A percentile compares a stretch with the other conserved stretches of the same genome.
These are phyloP conservation scores for Cololabis saira DNA, from an alignment of 2,113 vertebrate species.

Conservation along the genomic window DNA sequence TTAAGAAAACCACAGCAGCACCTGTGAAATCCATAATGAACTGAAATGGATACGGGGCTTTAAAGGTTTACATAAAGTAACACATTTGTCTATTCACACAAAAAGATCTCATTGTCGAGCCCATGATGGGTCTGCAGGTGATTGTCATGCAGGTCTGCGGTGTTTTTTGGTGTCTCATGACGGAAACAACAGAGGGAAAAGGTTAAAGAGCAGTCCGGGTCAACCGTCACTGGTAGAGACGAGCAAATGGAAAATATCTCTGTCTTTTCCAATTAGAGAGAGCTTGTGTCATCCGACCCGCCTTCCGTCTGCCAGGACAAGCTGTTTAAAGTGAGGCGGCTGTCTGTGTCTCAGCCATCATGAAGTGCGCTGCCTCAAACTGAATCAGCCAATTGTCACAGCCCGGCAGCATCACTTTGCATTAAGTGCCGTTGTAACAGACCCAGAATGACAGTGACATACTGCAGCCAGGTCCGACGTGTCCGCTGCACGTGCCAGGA, in stretches of 20 bases:
- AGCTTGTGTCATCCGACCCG: neutral
- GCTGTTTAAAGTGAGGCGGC: conserved; percentile 31
- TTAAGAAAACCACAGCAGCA: too few species aligned
- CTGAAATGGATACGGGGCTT: too few species aligned
- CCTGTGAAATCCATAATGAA: too few species aligned
- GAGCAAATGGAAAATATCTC: conserved; percentile 6
- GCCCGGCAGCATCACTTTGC: conserved; percentile 29
- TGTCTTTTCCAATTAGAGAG: conserved; percentile 9
- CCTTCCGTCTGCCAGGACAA: neutral
- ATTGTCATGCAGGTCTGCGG: neutral
- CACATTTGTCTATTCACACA: conserved; percentile 5
- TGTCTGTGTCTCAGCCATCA: conserved; percentile 30
- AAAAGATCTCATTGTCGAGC: conserved; percentile 9
- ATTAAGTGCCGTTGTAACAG: conserved; percentile 43
- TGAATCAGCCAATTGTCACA: conserved; percentile 40
- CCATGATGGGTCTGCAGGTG: conserved; percentile 9
- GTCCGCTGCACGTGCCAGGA: conserved; percentile 36
- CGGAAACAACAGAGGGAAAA: neutral
- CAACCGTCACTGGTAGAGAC: neutral
- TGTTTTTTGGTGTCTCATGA: neutral
- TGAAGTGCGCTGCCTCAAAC: conserved; percentile 31
- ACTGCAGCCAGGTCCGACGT: conserved; percentile 25
- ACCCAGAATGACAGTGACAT: conserved; percentile 25
- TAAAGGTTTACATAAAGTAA: too few species aligned
- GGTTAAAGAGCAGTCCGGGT: neutral